Evolutionary conservation across 2,797 vertebrate genomes (phyloP).

Genomic region (Sebastes goodei): DNA sequence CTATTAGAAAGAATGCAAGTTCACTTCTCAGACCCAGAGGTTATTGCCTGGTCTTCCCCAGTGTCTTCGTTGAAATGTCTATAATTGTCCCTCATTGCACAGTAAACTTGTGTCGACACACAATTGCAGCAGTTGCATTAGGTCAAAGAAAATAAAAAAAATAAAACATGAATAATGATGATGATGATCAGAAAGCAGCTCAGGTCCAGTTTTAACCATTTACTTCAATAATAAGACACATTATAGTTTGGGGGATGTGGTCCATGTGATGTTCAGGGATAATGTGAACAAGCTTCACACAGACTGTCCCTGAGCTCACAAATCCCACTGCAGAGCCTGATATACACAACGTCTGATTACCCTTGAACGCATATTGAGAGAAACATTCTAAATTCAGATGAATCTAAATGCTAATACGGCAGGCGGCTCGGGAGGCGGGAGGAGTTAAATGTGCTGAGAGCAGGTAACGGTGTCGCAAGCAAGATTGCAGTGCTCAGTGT

Average conservation of each 20-base stretch:
- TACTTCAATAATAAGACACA: not conserved
- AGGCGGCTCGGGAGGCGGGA: not conserved
- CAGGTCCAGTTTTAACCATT: not conserved
- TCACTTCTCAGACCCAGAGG: too few species aligned
- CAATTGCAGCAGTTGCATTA: not conserved
- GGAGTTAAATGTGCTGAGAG: conserved; percentile 4
- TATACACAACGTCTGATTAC: conserved; percentile 7
- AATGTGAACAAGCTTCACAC: not conserved
- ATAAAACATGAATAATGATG: not conserved
- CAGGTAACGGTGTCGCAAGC: not conserved
- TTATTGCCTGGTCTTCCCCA: too few species aligned
- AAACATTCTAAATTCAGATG: conserved; percentile 15
- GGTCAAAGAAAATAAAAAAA: not conserved
- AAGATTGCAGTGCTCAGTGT: not conserved
- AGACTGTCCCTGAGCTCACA: not conserved
- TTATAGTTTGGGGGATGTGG: not conserved
- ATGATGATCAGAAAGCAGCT: not conserved
- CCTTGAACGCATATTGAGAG: conserved; percentile 12
- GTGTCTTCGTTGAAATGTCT: too few species aligned
- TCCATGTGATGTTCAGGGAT: not conserved
- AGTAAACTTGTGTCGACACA: not conserved
- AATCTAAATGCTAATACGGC: conserved; percentile 50
- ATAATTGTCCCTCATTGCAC: not conserved
- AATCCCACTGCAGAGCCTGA: not conserved
- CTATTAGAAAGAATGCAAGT: too few species aligned